Base-by-base conservation (phyloP, 2,888 invertebrate species). In the Bombylius major region DNA sequence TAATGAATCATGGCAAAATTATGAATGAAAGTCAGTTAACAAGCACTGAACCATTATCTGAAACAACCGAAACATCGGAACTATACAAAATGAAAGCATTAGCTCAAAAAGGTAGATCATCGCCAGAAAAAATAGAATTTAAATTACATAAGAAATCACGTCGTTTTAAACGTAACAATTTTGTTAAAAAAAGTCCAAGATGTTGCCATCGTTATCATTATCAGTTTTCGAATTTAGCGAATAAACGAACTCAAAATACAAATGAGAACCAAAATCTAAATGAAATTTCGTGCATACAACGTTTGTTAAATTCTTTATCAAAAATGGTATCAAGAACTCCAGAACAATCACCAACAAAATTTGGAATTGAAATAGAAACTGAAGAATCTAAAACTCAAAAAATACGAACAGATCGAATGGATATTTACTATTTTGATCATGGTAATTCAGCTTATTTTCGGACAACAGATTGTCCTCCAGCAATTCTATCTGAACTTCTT, bases 341-440 rank as follows among this genome's bases (percentile, higher is more conserved):
- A 42, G 39, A 42, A 42, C 11, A 11, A 11, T 42, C 39, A 42
- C 11, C 39, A 11, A 42, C 39, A 1, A 36, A 36, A 36, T 36
- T 36, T 9, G 36, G 9, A 36, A 36, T 36, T 9, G 36, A 36
- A 36, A 36, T 6, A 36, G 9, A 36, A 36, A 8, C 1, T 36
- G 36, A 36, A 36, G 36, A 1, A 36, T 36, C 2, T 36, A 36
- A 36, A 36, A 36, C 1, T 23, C 23, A 23, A 23, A 23, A 23
- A 13, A 36, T 36, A 36, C 7, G 9, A 8, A 14, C 31, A 33
- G 54, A 56, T 0, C 64, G 65, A 64, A 79, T 82, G 9, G 83
- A 84, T 59, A 77, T 83, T 50, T 84, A 84, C 68, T 82, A 82
- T 59, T 84, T 84, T 62, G 84, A 84, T 65, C 83, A 83, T 64